A percentile compares a stretch with the other conserved stretches of the same genome.
phyloP scores from a whole-genome alignment of 1,140 invertebrate species.

The Drosophila lini region DNA sequence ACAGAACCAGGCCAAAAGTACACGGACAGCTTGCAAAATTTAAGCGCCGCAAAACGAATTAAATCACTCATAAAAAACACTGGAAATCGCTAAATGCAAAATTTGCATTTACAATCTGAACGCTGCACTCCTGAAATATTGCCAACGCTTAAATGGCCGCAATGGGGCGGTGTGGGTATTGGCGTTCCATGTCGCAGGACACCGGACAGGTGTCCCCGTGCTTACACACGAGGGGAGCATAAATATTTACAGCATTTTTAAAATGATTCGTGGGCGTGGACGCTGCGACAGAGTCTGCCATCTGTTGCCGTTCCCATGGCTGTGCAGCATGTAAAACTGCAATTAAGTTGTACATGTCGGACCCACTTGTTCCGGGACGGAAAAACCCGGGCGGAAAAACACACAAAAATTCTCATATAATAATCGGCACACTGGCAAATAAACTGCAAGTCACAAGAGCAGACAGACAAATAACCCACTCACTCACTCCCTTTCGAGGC shows the following conservation, averaged over 20 bases:
- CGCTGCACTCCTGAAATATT: constrained; percentile 57
- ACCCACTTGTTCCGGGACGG: constrained; percentile 18
- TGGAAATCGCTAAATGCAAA: constrained; percentile 66
- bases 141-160: constrained; percentile 54
- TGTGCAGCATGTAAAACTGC: constrained; percentile 75
- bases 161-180: constrained; percentile 3
- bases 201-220: constrained; percentile 49
- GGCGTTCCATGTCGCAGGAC: constrained; percentile 11
- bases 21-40: constrained; percentile 39
- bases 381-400: constrained; percentile 25
- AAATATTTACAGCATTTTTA: constrained; percentile 80
- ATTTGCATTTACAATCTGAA: constrained; percentile 74
- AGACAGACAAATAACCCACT: constrained; percentile 18
- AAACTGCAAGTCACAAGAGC: constrained; percentile 68
- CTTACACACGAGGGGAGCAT: constrained; percentile 60
- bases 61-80: constrained; percentile 67
- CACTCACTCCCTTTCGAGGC: neutral
- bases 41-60: constrained; percentile 45
- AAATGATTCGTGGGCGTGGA: constrained; percentile 60
- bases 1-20: constrained; percentile 20
- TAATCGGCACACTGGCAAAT: constrained; percentile 52
- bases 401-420: constrained; percentile 51
- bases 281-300: constrained; percentile 41
- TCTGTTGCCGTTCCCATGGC: constrained; percentile 64
- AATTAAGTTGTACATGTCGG: constrained; percentile 73